phyloP scores from a whole-genome alignment of 2,888 invertebrate genomes.

The Platycheirus rosarum region DNA sequence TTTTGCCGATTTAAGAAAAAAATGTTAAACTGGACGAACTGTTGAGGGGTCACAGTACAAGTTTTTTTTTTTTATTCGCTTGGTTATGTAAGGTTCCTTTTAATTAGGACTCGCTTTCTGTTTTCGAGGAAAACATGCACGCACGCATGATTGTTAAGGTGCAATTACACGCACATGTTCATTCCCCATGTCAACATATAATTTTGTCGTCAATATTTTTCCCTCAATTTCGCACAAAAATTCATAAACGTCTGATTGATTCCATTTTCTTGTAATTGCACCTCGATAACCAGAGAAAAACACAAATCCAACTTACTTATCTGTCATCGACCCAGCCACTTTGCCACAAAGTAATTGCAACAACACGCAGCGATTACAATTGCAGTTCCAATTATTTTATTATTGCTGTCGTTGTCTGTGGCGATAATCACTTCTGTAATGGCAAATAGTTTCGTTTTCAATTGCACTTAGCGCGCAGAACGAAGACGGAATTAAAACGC shows the following conservation, averaged over 20 bases:
- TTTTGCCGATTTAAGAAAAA: no score
- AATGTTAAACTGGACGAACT: no score
- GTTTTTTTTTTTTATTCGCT: no score
- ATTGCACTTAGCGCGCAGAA: slow-evolving; percentile 23
- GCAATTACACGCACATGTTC: no score
- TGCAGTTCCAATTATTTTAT: background rate
- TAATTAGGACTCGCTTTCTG: no score
- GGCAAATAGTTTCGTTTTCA: slow-evolving; percentile 39
- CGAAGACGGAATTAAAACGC: slow-evolving; percentile 51
- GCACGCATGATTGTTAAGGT: no score
- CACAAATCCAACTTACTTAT: background rate
- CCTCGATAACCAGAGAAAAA: background rate
- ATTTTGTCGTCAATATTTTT: background rate
- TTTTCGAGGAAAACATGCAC: no score
- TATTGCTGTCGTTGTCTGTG: background rate
- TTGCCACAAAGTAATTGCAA: background rate
- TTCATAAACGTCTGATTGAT: slow-evolving; percentile 1
- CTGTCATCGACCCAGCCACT: slow-evolving; percentile 29
- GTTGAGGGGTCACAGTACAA: no score
- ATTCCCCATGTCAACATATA: no score
- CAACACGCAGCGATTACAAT: slow-evolving; percentile 5
- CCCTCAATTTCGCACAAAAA: background rate
- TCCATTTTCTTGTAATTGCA: slow-evolving; percentile 21
- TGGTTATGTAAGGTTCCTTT: no score
- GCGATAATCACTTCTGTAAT: slow-evolving; percentile 45